These are phyloP conservation scores for Helogale parvula DNA, from an alignment of 2,113 vertebrate species.

Conservation along the genomic window DNA sequence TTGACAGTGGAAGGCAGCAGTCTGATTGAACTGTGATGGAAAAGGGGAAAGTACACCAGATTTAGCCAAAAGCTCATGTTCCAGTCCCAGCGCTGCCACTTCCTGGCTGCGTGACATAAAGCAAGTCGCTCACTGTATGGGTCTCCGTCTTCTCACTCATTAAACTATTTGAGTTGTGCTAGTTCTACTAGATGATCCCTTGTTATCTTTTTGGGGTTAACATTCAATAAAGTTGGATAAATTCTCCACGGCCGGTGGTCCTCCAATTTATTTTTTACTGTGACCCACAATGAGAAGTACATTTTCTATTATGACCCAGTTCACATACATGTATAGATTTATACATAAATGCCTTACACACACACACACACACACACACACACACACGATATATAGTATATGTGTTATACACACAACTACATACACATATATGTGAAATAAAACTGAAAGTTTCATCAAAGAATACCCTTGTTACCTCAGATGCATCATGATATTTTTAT, in stretches of 20 bases:
- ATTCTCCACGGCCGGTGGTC: background rate
- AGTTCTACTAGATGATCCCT: background rate
- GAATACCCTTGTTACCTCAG: background rate
- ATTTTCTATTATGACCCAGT: background rate
- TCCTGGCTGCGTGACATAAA: background rate
- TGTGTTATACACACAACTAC: background rate
- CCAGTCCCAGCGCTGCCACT: background rate
- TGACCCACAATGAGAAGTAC: background rate
- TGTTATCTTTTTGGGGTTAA: background rate
- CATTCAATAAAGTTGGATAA: background rate
- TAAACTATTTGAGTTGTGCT: background rate
- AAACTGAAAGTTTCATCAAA: conserved; percentile 7
- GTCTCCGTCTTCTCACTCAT: background rate
- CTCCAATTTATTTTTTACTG: conserved; percentile 35
- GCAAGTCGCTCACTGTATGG: background rate
- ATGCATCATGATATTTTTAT: background rate
- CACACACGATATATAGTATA: too few species aligned
- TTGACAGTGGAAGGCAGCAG: background rate
- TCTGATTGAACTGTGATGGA: background rate
- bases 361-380: background rate
- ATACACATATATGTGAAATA: background rate
- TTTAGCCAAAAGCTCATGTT: background rate
- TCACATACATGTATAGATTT: background rate
- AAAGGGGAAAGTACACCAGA: background rate
- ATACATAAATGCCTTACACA: background rate